Percentiles rank a stretch among this genome's conserved stretches.
phyloP scores from a whole-genome alignment of 2,888 invertebrate genomes.

The Euspilapteryx auroguttella region DNA sequence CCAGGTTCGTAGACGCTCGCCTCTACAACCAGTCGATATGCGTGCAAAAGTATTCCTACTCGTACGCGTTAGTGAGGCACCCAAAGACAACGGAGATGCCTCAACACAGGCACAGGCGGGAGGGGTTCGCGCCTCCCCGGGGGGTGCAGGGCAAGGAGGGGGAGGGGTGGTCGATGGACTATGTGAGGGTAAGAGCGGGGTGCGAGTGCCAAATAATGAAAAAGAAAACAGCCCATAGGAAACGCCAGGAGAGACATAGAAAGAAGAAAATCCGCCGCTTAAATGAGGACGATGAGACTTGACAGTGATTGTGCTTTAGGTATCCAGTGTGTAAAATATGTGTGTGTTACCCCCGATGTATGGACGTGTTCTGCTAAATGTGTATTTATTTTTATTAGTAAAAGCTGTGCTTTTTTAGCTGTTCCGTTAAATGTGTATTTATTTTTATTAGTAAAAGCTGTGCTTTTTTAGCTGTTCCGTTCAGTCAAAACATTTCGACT shows the following conservation, averaged over 20 bases:
- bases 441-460: too few relatives aligned
- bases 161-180: conserved; percentile 76
- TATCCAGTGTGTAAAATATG: conserved; percentile 30
- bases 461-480: too few relatives aligned
- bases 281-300: conserved; percentile 38
- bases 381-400: conserved; percentile 33
- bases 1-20: conserved; percentile 68
- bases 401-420: too few relatives aligned
- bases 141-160: too few relatives aligned
- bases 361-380: conserved; percentile 3
- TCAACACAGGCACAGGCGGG: conserved; percentile 27
- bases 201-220: conserved; percentile 79
- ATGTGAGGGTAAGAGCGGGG: conserved; percentile 80
- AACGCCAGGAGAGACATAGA: conserved; percentile 27
- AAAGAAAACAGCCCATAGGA: conserved; percentile 31
- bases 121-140: conserved; percentile 37
- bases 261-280: conserved; percentile 29
- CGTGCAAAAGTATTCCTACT: conserved; percentile 81
- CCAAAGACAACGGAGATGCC: conserved; percentile 41
- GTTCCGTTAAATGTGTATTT: conserved; percentile 15
- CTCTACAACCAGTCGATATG: conserved; percentile 73
- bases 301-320: conserved; percentile 25
- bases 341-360: too few relatives aligned
- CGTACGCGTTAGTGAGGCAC: conserved; percentile 80
- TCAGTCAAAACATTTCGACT: too few relatives aligned